Evolutionary conservation across 2,888 invertebrate genomes (phyloP).

Genomic region (Yponomeuta evonymella): DNA sequence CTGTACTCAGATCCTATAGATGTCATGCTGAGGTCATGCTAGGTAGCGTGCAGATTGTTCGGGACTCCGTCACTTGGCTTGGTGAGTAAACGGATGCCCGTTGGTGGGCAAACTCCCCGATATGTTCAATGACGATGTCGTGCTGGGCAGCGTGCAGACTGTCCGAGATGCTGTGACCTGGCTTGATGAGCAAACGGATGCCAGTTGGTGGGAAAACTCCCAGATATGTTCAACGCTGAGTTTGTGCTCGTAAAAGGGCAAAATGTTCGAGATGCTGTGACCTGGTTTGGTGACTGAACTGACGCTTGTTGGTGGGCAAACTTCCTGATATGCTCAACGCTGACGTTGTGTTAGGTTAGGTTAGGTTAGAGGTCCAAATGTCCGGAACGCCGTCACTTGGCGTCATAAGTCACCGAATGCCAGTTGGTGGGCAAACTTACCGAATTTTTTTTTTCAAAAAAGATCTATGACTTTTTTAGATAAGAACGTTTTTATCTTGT

Average conservation of each 20-base stretch:
- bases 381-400: too few relatives aligned
- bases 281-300: slow-evolving; percentile 85
- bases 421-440: too few relatives aligned
- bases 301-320: not conserved
- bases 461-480: too few relatives aligned
- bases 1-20: too few relatives aligned
- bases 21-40: too few relatives aligned
- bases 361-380: too few relatives aligned
- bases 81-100: slow-evolving; percentile 78
- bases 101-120: slow-evolving; percentile 94
- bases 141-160: slow-evolving; percentile 92
- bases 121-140: slow-evolving; percentile 98
- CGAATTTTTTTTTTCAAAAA: too few relatives aligned
- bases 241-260: slow-evolving; percentile 96
- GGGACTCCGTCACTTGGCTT: slow-evolving; percentile 84
- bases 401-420: too few relatives aligned
- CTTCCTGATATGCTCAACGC: slow-evolving; percentile 79
- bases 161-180: slow-evolving; percentile 94
- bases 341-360: slow-evolving; percentile 91
- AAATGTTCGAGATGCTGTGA: slow-evolving; percentile 89
- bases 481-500: too few relatives aligned
- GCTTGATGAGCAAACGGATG: slow-evolving; percentile 94
- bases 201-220: slow-evolving; percentile 93
- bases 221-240: slow-evolving; percentile 99
- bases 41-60: too few relatives aligned